phyloP scores from a whole-genome alignment of 2,113 vertebrate genomes.

The Burhinus bistriatus region DNA sequence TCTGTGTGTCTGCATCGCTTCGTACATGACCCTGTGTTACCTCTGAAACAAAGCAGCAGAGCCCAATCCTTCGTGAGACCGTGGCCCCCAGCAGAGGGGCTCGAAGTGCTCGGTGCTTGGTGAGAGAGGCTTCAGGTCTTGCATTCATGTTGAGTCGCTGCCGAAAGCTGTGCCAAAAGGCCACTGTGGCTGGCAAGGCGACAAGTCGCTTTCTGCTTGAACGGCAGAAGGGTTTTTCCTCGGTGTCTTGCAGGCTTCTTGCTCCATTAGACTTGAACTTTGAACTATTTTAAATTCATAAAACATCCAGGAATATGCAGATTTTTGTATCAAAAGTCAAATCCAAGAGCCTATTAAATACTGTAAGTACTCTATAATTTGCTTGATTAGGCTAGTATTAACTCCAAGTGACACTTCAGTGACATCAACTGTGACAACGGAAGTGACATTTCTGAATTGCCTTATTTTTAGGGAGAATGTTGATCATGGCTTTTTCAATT shows the following conservation, averaged over 20 bases:
- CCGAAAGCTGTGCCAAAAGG: background rate
- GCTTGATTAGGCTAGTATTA: conserved; percentile 70
- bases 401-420: conserved; percentile 43
- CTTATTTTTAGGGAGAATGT: conserved; percentile 42
- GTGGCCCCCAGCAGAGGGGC: rapidly evolving
- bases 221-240: background rate
- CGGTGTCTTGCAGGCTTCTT: background rate
- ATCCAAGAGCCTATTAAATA: conserved; percentile 47
- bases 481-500: conserved; percentile 7
- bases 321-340: conserved; percentile 75
- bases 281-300: conserved; percentile 21
- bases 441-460: conserved; percentile 57
- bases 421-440: conserved; percentile 53
- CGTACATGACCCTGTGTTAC: rapidly evolving
- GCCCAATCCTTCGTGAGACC: rapidly evolving
- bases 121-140: background rate
- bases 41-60: background rate
- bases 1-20: background rate
- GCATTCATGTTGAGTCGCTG: background rate
- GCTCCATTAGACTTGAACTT: background rate
- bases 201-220: background rate
- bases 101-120: background rate
- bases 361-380: conserved; percentile 65
- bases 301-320: background rate
- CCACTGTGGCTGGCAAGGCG: background rate